Evolutionary conservation across 2,888 invertebrate species (phyloP).

Genomic region (Aquatica leii): DNA sequence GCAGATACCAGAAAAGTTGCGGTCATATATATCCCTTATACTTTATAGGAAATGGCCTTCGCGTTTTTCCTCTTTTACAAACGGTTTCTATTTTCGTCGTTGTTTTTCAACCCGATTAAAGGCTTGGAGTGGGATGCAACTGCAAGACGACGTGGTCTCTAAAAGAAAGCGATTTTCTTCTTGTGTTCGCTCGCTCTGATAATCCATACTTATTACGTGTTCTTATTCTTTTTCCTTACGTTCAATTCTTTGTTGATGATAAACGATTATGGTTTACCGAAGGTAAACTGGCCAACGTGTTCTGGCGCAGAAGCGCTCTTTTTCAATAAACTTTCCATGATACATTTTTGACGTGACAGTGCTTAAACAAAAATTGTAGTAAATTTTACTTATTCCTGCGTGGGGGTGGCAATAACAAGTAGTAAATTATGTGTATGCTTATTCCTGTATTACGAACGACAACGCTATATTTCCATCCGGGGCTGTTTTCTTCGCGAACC

Average conservation of each 20-base stretch:
- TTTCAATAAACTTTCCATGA: neutral
- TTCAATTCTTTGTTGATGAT: slow-evolving; percentile 55
- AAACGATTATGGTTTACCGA: slow-evolving; percentile 60
- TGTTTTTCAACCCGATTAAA: slow-evolving; percentile 27
- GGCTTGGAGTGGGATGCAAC: slow-evolving; percentile 38
- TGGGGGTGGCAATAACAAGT: slow-evolving; percentile 40
- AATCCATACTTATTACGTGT: slow-evolving; percentile 61
- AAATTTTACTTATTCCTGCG: slow-evolving; percentile 8
- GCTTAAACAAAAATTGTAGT: slow-evolving; percentile 7
- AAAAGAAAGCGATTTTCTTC: slow-evolving; percentile 46
- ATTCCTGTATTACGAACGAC: slow-evolving; percentile 50
- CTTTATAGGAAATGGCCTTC: slow-evolving; percentile 57
- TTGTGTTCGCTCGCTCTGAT: slow-evolving; percentile 53
- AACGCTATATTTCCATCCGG: slow-evolving; percentile 56
- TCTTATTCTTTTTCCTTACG: slow-evolving; percentile 57
- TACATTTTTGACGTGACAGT: slow-evolving; percentile 9
- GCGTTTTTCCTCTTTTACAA: slow-evolving; percentile 49
- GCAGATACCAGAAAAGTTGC: slow-evolving; percentile 52
- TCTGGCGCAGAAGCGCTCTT: neutral
- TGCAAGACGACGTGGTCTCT: slow-evolving; percentile 33
- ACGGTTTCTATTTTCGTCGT: slow-evolving; percentile 37
- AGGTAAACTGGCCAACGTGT: slow-evolving; percentile 48
- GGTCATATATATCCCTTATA: slow-evolving; percentile 56
- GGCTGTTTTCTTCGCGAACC: slow-evolving; percentile 44
- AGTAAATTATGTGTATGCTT: slow-evolving; percentile 46